Evolutionary conservation across 2,797 vertebrate species (phyloP).

Genomic region (Cryptoblepharus egeriae): DNA sequence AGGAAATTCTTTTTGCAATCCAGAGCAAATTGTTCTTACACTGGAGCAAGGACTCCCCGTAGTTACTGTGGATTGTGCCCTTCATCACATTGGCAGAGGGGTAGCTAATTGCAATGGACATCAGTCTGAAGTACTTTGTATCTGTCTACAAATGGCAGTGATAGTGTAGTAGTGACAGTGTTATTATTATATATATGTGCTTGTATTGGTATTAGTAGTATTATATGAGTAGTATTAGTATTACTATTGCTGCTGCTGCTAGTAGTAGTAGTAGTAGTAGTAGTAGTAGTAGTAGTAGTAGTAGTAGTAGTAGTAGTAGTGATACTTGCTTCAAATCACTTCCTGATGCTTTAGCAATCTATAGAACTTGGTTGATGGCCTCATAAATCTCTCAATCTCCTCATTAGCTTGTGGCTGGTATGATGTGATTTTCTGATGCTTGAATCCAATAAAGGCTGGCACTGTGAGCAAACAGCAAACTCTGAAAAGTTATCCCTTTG

Average conservation of each 20-base stretch:
- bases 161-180: background rate
- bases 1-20: too few species aligned
- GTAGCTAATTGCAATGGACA: background rate
- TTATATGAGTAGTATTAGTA: too few species aligned
- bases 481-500: too few species aligned
- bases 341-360: background rate
- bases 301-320: background rate
- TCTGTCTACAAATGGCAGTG: background rate
- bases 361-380: background rate
- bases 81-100: background rate
- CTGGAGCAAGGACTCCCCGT: too few species aligned
- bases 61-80: too few species aligned
- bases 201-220: too few species aligned
- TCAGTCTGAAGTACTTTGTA: background rate
- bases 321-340: background rate
- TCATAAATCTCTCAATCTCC: background rate
- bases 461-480: too few species aligned
- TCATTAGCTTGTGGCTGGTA: background rate
- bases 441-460: background rate
- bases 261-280: too few species aligned
- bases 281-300: too few species aligned
- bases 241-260: too few species aligned
- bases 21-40: too few species aligned
- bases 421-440: background rate
- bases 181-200: too few species aligned